Evolutionary conservation across 2,113 vertebrate genomes (phyloP).

Genomic region (Sylvilagus bachmani): DNA sequence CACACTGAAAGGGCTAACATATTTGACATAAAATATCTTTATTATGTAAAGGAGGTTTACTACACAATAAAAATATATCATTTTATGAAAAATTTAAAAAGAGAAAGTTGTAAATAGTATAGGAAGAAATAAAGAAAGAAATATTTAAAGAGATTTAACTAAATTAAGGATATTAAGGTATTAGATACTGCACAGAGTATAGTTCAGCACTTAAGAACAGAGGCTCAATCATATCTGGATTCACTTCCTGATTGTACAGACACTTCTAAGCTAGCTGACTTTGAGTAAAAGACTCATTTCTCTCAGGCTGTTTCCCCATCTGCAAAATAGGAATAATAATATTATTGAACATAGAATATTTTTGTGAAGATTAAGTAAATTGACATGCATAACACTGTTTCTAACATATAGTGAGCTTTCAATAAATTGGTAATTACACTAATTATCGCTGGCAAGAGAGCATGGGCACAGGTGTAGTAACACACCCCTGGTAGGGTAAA

Average conservation of each 20-base stretch:
- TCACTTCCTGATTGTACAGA: not conserved
- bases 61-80: not conserved
- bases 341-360: not conserved
- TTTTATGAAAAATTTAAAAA: not conserved
- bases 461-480: not conserved
- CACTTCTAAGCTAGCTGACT: not conserved
- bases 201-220: not conserved
- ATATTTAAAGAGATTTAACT: not conserved
- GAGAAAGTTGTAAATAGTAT: not conserved
- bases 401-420: not conserved
- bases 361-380: not conserved
- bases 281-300: not conserved
- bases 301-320: not conserved
- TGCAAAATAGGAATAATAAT: slow-evolving; percentile 32
- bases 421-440: not conserved
- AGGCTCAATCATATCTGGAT: not conserved
- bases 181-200: not conserved
- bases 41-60: not conserved
- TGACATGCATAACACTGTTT: not conserved
- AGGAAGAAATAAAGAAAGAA: not conserved
- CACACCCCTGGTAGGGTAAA: not conserved
- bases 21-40: not conserved
- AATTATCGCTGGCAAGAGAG: not conserved
- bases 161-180: not conserved
- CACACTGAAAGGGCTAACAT: not conserved